phyloP scores from a whole-genome alignment of 2,888 invertebrate genomes.

The Euzophera pinguis region DNA sequence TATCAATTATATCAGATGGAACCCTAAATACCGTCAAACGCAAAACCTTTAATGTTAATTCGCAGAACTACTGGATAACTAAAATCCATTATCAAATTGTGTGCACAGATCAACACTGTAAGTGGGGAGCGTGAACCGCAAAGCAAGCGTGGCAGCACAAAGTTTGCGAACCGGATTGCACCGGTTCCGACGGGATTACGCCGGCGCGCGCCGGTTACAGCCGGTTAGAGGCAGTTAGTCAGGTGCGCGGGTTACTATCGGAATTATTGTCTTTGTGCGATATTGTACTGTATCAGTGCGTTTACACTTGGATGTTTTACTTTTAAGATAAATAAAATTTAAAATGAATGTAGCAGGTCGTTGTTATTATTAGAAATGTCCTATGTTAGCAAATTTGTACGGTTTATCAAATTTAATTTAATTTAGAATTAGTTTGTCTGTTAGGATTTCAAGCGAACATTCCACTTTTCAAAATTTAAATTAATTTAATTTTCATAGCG shows the following conservation, averaged over 20 bases:
- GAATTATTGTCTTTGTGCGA: conserved; percentile 52
- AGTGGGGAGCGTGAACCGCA: conserved; percentile 59
- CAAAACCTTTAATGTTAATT: conserved; percentile 1
- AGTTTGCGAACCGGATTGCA: conserved; percentile 65
- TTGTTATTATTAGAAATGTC: no score
- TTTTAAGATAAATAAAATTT: no score
- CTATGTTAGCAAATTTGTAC: no score
- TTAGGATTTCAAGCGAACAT: no score
- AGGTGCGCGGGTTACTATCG: conserved; percentile 52
- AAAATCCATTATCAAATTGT: conserved; percentile 36
- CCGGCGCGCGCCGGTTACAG: conserved; percentile 39
- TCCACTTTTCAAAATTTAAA: no score
- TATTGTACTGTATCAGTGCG: conserved; percentile 30
- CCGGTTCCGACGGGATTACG: conserved; percentile 53
- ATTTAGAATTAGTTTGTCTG: no score
- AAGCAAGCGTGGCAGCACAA: conserved; percentile 62
- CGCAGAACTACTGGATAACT: conserved; percentile 6
- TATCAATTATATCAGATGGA: background rate
- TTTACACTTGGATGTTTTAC: conserved; percentile 23
- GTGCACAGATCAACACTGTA: conserved; percentile 36
- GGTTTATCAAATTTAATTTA: no score
- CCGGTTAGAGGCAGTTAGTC: conserved; percentile 41
- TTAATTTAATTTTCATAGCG: no score
- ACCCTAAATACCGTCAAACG: background rate
- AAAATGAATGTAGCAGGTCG: no score